Percentiles rank a stretch among this genome's conserved stretches.
These are phyloP conservation scores for Rhea pennata DNA, from an alignment of 2,113 vertebrate species.

Conservation along the genomic window DNA sequence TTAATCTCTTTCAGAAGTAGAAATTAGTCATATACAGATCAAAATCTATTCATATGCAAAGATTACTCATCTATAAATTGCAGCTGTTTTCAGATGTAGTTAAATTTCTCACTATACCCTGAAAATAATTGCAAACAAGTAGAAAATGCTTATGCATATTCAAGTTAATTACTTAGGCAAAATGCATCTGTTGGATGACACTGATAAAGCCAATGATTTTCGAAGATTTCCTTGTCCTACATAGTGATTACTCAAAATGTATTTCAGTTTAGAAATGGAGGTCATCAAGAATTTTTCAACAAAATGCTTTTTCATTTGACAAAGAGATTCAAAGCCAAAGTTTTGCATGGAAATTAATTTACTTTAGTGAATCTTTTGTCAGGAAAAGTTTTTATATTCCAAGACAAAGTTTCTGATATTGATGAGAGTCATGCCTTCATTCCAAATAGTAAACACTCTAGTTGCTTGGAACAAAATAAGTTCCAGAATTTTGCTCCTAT, in stretches of 20 bases:
- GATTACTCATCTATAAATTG: constrained; percentile 42
- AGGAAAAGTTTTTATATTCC: neutral
- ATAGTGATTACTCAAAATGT: neutral
- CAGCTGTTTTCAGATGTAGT: constrained; percentile 28
- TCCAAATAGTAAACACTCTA: neutral
- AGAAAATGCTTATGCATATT: neutral
- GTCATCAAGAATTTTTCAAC: constrained; percentile 27
- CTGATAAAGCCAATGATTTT: constrained; percentile 25
- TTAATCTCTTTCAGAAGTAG: constrained; percentile 7
- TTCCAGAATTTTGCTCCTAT: neutral
- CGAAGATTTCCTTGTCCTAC: neutral
- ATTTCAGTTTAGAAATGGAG: neutral
- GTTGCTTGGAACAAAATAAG: neutral
- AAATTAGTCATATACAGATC: constrained; percentile 25
- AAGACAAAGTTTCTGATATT: neutral
- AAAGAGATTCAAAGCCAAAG: neutral
- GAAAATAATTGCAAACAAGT: constrained; percentile 31
- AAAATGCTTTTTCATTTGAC: neutral
- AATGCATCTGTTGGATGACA: constrained; percentile 24
- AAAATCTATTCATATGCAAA: constrained; percentile 51
- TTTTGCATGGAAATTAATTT: neutral
- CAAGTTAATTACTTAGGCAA: constrained; percentile 27
- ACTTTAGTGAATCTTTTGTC: neutral
- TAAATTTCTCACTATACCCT: neutral
- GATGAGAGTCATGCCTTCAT: neutral